Base-by-base conservation (phyloP, 1,140 invertebrate species). In the Hyles vespertilio region DNA sequence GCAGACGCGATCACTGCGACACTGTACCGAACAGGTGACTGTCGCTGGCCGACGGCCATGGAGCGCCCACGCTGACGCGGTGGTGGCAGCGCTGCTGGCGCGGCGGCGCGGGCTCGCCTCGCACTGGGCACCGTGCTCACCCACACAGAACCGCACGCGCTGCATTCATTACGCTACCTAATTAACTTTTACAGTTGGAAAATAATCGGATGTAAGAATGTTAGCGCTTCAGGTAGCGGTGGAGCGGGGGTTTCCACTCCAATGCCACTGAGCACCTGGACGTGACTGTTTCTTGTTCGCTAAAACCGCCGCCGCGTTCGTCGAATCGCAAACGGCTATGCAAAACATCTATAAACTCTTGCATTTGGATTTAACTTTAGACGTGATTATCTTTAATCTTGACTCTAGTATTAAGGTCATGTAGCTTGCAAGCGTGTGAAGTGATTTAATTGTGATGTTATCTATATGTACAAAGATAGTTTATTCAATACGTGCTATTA, bases 181-280 rank as follows among this genome's bases (percentile, higher is more conserved):
- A 75, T 77, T 74, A 75, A 81, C 81, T 80, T 79, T 81, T 84
- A 79, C 81, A 72, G 72, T 85, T 70, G 61, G 57, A 80, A 84
- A 81, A 84, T 79, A 40, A 40, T 40, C 4, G 36, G 4, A 77
- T 66, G 32, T 63, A 65, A 70, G 63, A 67, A 61, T 67, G 67
- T 55, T 62, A n/a, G n/a, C 47, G 6, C 22, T 12, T 5, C 10
- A 6, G n/a, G 6, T 10, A 48, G n/a, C 47, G 9, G n/a, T 32
- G 3, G 61, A 61, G 64, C 60, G 69, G 65, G 64, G 53, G 53
- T 78, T 72, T 79, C 67, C 71, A 70, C 68, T 72, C 63, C 63
- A 72, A 51, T 63, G 70, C 63, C 48, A 58, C 50, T 32, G 34
- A 33, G 5, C 36, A 40, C 4, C 36, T 5, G 5, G 36, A 5